These are phyloP conservation scores for Oreonectes daqikongensis DNA, from an alignment of 2,797 vertebrate genomes.

Conservation along the genomic window DNA sequence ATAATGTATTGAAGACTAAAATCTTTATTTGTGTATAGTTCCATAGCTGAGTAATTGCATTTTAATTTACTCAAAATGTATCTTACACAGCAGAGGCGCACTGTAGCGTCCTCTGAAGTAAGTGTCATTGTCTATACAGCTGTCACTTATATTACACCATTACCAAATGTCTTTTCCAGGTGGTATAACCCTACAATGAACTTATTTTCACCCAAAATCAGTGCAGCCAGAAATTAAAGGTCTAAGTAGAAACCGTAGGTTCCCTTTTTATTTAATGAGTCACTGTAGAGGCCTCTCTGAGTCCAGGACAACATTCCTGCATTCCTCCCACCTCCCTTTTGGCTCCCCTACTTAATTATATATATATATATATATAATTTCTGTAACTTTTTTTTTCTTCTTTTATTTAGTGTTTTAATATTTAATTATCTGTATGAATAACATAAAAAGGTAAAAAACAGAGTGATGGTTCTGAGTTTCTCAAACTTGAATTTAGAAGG, in stretches of 20 bases:
- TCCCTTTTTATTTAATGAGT: constrained; percentile 14
- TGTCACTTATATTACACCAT: constrained; percentile 24
- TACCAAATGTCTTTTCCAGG: constrained; percentile 30
- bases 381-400: constrained; percentile 3
- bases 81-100: background rate
- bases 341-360: background rate
- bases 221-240: background rate
- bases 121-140: constrained; percentile 19
- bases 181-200: constrained; percentile 5
- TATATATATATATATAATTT: background rate
- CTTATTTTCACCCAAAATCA: constrained; percentile 26
- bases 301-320: background rate
- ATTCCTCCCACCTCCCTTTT: background rate
- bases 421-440: constrained; percentile 14
- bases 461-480: constrained; percentile 47
- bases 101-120: background rate
- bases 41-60: background rate
- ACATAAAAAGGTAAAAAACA: constrained; percentile 12
- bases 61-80: background rate
- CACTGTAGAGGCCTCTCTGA: constrained; percentile 1
- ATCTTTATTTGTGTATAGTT: background rate
- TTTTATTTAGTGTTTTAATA: background rate
- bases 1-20: background rate
- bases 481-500: constrained; percentile 58
- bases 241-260: background rate